These are phyloP conservation scores for Drosophila bunnanda DNA, from an alignment of 2,888 invertebrate species.

Conservation along the genomic window DNA sequence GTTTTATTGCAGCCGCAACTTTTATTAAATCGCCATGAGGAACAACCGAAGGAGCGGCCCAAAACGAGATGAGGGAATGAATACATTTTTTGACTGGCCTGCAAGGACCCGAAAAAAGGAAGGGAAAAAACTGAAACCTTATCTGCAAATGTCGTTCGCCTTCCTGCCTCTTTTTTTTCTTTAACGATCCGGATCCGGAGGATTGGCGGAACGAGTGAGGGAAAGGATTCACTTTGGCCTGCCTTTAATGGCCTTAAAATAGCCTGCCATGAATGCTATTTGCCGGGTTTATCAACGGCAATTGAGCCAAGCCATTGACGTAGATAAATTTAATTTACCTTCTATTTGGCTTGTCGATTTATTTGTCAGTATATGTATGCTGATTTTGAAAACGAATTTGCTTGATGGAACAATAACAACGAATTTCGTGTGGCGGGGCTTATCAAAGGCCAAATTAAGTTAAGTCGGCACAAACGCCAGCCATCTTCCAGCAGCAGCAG, in stretches of 20 bases:
- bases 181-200: slow-evolving; percentile 20
- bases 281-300: slow-evolving; percentile 73
- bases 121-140: slow-evolving; percentile 51
- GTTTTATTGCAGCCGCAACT: slow-evolving; percentile 76
- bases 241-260: slow-evolving; percentile 72
- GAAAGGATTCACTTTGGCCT: slow-evolving; percentile 52
- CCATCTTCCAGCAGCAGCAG: slow-evolving; percentile 1
- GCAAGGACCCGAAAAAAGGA: slow-evolving; percentile 2
- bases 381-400: slow-evolving; percentile 60
- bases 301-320: slow-evolving; percentile 65
- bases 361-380: slow-evolving; percentile 49
- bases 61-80: slow-evolving; percentile 16
- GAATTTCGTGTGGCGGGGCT: slow-evolving; percentile 43
- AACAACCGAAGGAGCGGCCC: slow-evolving; percentile 36
- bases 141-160: slow-evolving; percentile 70
- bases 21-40: slow-evolving; percentile 71
- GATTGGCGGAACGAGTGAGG: slow-evolving; percentile 13
- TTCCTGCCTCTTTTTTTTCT: slow-evolving; percentile 28
- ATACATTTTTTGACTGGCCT: slow-evolving; percentile 24
- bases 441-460: slow-evolving; percentile 71
- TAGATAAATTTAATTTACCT: slow-evolving; percentile 76
- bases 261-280: slow-evolving; percentile 60
- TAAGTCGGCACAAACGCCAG: slow-evolving; percentile 47
- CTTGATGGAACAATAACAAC: slow-evolving; percentile 43
- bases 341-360: slow-evolving; percentile 45